Percentiles rank a stretch among this genome's conserved stretches.
Evolutionary conservation across 2,888 invertebrate species (phyloP).

Genomic region (Galerucella pusilla): DNA sequence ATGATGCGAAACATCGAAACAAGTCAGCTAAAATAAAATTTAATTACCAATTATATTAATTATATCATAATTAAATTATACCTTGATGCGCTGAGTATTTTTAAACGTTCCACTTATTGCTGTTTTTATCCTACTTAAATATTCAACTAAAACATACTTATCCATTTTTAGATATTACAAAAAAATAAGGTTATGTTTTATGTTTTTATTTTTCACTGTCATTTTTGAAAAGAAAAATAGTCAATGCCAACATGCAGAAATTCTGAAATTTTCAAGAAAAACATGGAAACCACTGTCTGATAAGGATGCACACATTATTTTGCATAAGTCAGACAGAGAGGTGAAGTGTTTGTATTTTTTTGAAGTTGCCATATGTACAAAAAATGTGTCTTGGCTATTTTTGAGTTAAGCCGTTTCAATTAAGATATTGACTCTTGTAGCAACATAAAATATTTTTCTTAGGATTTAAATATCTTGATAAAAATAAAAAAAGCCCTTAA

Average conservation of each 20-base stretch:
- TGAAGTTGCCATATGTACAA: background rate
- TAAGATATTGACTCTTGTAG: background rate
- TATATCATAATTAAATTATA: conserved; percentile 56
- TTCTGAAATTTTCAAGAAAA: background rate
- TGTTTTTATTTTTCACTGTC: conserved; percentile 42
- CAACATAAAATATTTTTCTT: background rate
- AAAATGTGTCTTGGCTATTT: background rate
- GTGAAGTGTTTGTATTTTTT: background rate
- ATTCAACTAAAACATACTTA: conserved; percentile 57
- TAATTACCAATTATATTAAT: conserved; percentile 23
- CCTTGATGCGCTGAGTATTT: conserved; percentile 80
- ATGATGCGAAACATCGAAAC: conserved; percentile 79
- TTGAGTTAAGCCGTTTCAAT: background rate
- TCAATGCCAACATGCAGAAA: conserved; percentile 11
- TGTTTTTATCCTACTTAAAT: conserved; percentile 67
- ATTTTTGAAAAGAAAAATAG: conserved; percentile 21
- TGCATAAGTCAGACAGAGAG: background rate
- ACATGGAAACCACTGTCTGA: conserved; percentile 12
- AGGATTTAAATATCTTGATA: background rate
- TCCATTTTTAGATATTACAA: conserved; percentile 49
- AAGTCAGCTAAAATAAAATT: conserved; percentile 73
- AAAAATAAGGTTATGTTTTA: conserved; percentile 35
- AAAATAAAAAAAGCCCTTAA: background rate
- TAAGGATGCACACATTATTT: background rate
- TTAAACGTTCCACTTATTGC: conserved; percentile 72